Evolutionary conservation across 2,797 vertebrate species (phyloP).

Genomic region (Moxostoma hubbsi): DNA sequence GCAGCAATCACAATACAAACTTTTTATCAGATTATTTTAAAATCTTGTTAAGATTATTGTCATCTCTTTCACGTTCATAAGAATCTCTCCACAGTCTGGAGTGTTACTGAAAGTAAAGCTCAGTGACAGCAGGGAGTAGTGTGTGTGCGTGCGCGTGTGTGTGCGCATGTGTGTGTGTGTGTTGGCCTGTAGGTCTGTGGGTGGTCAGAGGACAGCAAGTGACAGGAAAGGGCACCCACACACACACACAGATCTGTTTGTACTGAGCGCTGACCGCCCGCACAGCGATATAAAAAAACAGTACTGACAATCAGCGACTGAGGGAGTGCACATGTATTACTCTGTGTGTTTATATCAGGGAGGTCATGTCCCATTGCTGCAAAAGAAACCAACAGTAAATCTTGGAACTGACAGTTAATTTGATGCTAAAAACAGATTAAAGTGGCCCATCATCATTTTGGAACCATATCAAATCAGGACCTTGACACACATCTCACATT

Average conservation of each 20-base stretch:
- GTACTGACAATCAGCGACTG: constrained; percentile 25
- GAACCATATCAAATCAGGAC: constrained; percentile 17
- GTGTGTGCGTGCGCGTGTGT: constrained; percentile 34
- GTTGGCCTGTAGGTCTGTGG: constrained; percentile 28
- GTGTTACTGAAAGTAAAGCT: constrained; percentile 38
- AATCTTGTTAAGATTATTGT: constrained; percentile 20
- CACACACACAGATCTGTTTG: constrained; percentile 36
- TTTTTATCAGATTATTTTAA: not conserved
- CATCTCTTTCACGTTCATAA: constrained; percentile 38
- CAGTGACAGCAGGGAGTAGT: not conserved
- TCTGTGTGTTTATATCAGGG: constrained; percentile 18
- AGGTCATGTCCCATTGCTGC: constrained; percentile 5
- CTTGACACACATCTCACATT: constrained; percentile 32
- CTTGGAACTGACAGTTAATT: constrained; percentile 4
- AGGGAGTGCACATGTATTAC: not conserved
- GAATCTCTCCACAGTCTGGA: constrained; percentile 22
- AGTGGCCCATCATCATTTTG: constrained; percentile 26
- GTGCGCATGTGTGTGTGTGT: constrained; percentile 48
- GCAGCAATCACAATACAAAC: not conserved
- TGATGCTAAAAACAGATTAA: constrained; percentile 34
- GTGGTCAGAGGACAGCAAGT: constrained; percentile 49
- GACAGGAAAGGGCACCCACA: constrained; percentile 54
- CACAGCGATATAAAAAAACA: constrained; percentile 41
- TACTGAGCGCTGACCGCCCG: constrained; percentile 22
- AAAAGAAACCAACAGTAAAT: constrained; percentile 7